Evolutionary conservation across 2,888 invertebrate genomes (phyloP).

Genomic region (Halictus ligatus): DNA sequence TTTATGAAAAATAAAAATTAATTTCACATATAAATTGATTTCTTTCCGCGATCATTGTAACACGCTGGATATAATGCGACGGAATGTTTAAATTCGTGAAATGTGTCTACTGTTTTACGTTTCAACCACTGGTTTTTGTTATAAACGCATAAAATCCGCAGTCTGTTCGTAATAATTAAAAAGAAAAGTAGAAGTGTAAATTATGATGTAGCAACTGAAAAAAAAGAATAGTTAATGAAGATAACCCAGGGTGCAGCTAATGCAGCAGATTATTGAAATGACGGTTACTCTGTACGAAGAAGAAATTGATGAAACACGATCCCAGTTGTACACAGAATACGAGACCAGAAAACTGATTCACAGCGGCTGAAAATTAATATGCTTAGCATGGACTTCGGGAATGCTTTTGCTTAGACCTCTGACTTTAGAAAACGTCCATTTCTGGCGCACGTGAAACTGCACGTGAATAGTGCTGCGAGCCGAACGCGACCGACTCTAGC

Average conservation of each 20-base stretch:
- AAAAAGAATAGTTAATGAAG: background rate
- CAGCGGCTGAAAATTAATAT: background rate
- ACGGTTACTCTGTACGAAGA: background rate
- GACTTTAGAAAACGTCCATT: background rate
- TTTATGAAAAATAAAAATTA: background rate
- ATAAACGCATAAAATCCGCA: background rate
- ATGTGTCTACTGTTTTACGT: too few species aligned
- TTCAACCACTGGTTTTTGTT: background rate
- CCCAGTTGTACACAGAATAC: background rate
- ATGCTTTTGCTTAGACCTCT: background rate
- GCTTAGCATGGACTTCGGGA: background rate
- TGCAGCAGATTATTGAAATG: background rate
- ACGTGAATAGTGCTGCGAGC: background rate
- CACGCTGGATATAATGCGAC: background rate
- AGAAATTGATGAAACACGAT: background rate
- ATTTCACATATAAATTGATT: background rate
- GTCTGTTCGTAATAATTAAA: background rate
- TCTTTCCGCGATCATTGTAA: background rate
- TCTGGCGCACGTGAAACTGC: constrained; percentile 7
- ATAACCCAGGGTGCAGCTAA: background rate
- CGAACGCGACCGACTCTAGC: background rate
- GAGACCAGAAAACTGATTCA: background rate
- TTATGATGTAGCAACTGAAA: background rate
- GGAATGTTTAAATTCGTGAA: background rate
- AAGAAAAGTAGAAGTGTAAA: background rate